Conservation (phyloP, 2,797 vertebrate genomes). For the Geotrypetes seraphini region DNA sequence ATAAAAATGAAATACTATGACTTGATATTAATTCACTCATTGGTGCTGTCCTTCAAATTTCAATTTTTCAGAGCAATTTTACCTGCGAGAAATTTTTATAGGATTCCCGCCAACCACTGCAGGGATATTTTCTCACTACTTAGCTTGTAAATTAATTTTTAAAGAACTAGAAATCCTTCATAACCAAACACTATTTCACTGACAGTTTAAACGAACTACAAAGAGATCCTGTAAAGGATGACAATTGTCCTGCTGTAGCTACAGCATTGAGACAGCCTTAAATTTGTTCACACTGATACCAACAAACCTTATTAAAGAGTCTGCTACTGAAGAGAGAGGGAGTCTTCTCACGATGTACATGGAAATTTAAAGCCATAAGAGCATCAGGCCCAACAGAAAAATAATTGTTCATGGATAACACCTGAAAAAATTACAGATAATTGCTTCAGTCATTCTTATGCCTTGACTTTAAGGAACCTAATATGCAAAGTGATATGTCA, state of each 20-base stretch:
- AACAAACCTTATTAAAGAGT: conserved; percentile 90
- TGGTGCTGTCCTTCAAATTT: too few relatives aligned
- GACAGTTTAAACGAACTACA: too few relatives aligned
- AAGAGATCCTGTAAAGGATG: not conserved
- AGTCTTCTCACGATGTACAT: conserved; percentile 85
- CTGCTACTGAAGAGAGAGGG: conserved; percentile 95
- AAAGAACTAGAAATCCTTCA: too few relatives aligned
- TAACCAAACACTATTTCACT: too few relatives aligned
- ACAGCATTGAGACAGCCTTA: conserved; percentile 24
- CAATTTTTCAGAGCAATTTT: too few relatives aligned
- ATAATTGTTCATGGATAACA: conserved; percentile 97
- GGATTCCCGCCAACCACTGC: too few relatives aligned
- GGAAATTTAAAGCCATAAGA: conserved; percentile 95
- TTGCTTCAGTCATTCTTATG: not conserved
- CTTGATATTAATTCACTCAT: too few relatives aligned
- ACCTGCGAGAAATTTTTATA: too few relatives aligned
- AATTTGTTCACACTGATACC: conserved; percentile 19
- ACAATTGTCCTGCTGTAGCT: conserved; percentile 27
- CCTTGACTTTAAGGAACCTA: too few relatives aligned
- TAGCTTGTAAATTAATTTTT: too few relatives aligned
- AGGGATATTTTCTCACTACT: too few relatives aligned
- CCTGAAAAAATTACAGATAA: conserved; percentile 47
- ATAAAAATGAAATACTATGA: too few relatives aligned
- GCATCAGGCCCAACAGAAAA: conserved; percentile 94
- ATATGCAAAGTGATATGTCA: not conserved